Base-by-base conservation (phyloP, 2,113 vertebrate species). In the Brienomyrus longianalis region DNA sequence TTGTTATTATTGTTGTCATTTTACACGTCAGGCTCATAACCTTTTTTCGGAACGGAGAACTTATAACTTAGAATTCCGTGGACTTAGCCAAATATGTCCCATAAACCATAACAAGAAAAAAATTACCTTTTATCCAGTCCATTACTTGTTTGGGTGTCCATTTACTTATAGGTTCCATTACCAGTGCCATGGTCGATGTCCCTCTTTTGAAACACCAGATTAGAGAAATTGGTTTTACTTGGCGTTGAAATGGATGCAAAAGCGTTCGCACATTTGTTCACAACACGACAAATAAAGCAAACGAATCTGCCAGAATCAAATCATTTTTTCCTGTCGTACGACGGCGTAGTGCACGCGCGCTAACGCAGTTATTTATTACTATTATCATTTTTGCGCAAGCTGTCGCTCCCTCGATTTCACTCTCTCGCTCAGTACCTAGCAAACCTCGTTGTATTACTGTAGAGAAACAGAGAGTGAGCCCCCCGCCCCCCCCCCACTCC, bases 161-260 rank as follows among this genome's bases (percentile, higher is more conserved):
- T 97, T 98, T 98, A 96, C 96, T 97, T 96, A 97, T 97, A 95
- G 97, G 96, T 96, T 98, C 96, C 96, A 97, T 98, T 93, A 97
- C 96, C 94, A 97, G 94, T 95, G 97, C 97, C 97, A 98, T 98
- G 95, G 95, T 94, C 94, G 91, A 93, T 95, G 95, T 96, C 96
- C 96, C 94, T 96, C 94, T 96, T 95, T 92, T 92, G 89, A 94
- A 47, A 94, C 91, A 94, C 92, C 93, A 47, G 95, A 70, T 70
- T 27, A 70, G 27, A 70, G n/a, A 27, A 31, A 70, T 70, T 70
- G 62, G 62, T 70, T 70, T 31, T 70, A 70, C 27, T 70, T 70
- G 62, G n/a, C n/a, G 62, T 70, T 70, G 31, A 70, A 70, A 70
- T 70, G 62, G 62, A 70, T 27, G 27, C 62, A 70, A 70, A 70